Evolutionary conservation across 2,797 vertebrate genomes (phyloP), one percentile per base, ranked within the genome.

Genomic region (Xenopus petersii): DNA sequence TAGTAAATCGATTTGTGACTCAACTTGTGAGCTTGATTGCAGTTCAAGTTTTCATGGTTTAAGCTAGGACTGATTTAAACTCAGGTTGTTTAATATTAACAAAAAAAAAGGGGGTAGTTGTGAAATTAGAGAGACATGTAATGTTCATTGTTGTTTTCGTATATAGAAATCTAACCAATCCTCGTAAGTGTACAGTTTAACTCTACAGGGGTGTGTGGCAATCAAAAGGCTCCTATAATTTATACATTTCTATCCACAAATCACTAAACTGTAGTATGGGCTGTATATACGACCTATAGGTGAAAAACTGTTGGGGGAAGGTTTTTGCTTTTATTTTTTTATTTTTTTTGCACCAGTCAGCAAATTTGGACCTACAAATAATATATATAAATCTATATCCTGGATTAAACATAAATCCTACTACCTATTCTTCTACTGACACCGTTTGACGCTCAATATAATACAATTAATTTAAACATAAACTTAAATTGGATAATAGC

Each of bases 1-100:
- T 92, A 90, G 93, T 95, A 89, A 93, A 93, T 90, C 87, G 86
- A 89, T 94, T 89, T 89, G 92, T 94, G 93, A 92, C 86, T 92
- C 90, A 85, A 93, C 91, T 93, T 95, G 89, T 93, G 89, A 90
- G 89, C 84, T 89, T 91, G 90, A 84, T 89, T 89, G 90, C 88
- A 80, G 83, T 88, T 83, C 85, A 87, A 83, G 82, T 91, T 86
- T 89, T 91, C 92, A 93, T 93, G 89, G 91, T 94, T 92, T 91
- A 87, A 90, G 84, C 92, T 94, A 91, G 88, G 87, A 94, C 88
- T 91, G 87, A 83, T 89, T 90, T 87, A 85, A 88, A 91, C 91
- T 93, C 93, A 91, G 91, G 93, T 91, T 93, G 88, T 90, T 91
- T 89, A 85, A 80, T 83, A 86, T 83, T n/a, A 30, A 21, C 21